Evolutionary conservation across 2,888 invertebrate species (phyloP).

Genomic region (Pyrochroa serraticornis): DNA sequence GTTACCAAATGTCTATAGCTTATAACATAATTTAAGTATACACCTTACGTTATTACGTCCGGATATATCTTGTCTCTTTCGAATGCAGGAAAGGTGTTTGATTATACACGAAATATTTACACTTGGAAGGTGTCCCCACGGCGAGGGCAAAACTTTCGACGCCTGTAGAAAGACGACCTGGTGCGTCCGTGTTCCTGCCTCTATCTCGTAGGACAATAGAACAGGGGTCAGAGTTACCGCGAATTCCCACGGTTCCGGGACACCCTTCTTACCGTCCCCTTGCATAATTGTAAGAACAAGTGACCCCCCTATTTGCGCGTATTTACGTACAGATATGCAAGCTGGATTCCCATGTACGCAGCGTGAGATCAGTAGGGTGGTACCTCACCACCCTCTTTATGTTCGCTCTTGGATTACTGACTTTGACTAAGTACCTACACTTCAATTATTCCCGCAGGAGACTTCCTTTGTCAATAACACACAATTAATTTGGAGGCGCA

Average conservation of each 20-base stretch:
- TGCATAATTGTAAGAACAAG: conserved; percentile 37
- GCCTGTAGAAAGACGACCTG: conserved; percentile 27
- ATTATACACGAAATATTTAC: not conserved
- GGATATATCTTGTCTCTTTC: no score
- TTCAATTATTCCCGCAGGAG: conserved; percentile 31
- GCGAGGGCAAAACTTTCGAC: conserved; percentile 19
- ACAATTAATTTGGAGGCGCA: conserved; percentile 14
- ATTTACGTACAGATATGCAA: conserved; percentile 41
- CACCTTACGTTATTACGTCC: no score
- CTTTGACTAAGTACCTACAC: conserved; percentile 37
- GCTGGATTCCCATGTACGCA: conserved; percentile 42
- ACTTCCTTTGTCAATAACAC: conserved; percentile 15
- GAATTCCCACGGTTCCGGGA: conserved; percentile 28
- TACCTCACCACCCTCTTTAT: conserved; percentile 35
- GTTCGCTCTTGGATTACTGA: conserved; percentile 14
- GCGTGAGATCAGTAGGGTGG: conserved; percentile 45
- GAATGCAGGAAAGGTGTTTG: no score
- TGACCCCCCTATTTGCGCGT: conserved; percentile 38
- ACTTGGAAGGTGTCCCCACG: conserved; percentile 18
- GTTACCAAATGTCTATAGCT: no score
- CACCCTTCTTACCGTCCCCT: conserved; percentile 29
- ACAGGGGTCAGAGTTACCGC: conserved; percentile 27
- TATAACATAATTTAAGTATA: no score
- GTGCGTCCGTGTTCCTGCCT: conserved; percentile 25
- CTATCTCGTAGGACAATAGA: conserved; percentile 22